phyloP scores from a whole-genome alignment of 1,140 invertebrate genomes.

The Panulirus ornatus region DNA sequence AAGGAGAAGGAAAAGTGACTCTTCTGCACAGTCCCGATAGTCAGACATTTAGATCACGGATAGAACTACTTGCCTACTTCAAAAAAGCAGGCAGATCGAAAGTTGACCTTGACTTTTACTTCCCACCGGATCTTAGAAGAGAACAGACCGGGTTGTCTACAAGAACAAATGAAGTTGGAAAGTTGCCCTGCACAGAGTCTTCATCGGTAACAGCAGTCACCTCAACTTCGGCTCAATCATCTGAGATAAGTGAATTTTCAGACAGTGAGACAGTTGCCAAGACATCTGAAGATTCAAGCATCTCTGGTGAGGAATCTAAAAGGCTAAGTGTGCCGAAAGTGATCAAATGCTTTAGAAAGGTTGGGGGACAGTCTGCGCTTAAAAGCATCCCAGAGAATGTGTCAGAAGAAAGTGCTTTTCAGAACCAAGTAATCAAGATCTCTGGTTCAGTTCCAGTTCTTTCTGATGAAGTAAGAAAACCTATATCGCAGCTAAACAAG shows the following conservation, averaged over 20 bases:
- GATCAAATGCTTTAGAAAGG: conserved; percentile 3
- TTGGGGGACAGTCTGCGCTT: background rate
- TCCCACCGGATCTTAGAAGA: conserved; percentile 54
- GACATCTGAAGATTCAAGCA: conserved; percentile 61
- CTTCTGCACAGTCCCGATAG: conserved; percentile 70
- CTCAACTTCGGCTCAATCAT: conserved; percentile 57
- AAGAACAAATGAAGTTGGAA: background rate
- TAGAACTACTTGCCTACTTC: conserved; percentile 74
- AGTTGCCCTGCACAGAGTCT: background rate
- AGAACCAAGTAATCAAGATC: background rate
- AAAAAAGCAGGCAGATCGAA: conserved; percentile 72
- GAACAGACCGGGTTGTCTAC: background rate
- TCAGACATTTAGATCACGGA: conserved; percentile 59
- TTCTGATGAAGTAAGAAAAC: conserved; percentile 34
- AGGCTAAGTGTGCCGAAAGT: background rate
- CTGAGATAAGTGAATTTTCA: conserved; percentile 56
- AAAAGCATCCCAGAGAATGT: background rate
- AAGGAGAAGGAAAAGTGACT: conserved; percentile 69
- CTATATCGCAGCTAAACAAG: conserved; percentile 30
- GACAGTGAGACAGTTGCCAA: conserved; percentile 55
- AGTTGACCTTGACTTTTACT: conserved; percentile 69
- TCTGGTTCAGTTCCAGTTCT: conserved; percentile 10
- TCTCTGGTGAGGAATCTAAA: conserved; percentile 41
- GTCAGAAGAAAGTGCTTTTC: background rate
- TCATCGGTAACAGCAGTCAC: background rate